Evolutionary conservation across 2,797 vertebrate species (phyloP), one percentile per base, ranked within the genome.

Genomic region (Lepus oiostolus): DNA sequence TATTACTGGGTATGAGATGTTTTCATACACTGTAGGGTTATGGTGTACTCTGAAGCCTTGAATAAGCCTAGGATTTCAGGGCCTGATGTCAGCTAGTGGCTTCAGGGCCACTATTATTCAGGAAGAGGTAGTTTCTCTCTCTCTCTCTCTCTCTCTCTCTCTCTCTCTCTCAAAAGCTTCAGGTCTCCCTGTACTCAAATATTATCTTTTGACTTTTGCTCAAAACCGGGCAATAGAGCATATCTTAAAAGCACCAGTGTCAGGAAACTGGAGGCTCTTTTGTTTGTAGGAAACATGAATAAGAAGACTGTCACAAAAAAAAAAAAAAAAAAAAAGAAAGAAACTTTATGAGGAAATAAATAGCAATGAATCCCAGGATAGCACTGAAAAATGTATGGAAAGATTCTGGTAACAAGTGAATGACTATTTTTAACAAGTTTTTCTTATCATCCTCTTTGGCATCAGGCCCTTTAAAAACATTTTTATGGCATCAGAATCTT

Each of bases 351-450:
- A 95, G 75, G 88, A 96, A 97, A 96, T 96, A 96, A 90, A 96
- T 97, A 95, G 96, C 96, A 97, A 90, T 92, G 94, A 90, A 81
- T 96, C 95, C 96, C 97, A 96, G 95, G 97, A 96, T 88, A 97
- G 62, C 94, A 90, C 96, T 70, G 74, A 96, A 94, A 97, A 92
- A 65, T 26, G 26, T 67, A 62, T 17, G 91, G 85, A 35, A 93
- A 89, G 95, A 89, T 85, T 87, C 93, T 42, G 87, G 84, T 93
- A 95, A 97, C 95, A 84, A 94, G 95, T 94, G 93, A 96, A 93
- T 95, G 94, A 97, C 60, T 91, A 76, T 96, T 97, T 95, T 95
- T 96, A 94, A 95, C 93, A 96, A 96, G 96, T 70, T 85, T 93
- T 92, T 96, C 91, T 94, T 95, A 93, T 95, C 77, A 77, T 90